Evolutionary conservation across 2,113 vertebrate genomes (phyloP).

Genomic region (Centropus bengalensis): DNA sequence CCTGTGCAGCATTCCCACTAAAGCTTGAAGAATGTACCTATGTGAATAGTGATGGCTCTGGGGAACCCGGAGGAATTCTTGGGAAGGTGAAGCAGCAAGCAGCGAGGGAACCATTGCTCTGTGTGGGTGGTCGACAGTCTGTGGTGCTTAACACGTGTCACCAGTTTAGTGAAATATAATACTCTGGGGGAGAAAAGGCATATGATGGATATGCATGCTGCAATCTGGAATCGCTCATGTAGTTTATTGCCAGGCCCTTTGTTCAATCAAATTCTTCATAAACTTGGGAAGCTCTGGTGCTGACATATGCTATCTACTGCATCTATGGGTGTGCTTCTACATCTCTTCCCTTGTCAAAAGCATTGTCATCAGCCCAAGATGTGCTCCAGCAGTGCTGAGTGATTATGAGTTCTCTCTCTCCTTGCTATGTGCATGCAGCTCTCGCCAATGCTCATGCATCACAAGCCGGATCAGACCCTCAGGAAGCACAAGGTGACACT

Average conservation of each 20-base stretch:
- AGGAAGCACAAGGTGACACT: background rate
- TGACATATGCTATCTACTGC: background rate
- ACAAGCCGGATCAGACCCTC: background rate
- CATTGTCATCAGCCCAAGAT: background rate
- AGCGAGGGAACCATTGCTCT: background rate
- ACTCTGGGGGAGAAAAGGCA: background rate
- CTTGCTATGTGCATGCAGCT: background rate
- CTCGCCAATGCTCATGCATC: accelerated
- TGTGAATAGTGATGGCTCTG: background rate
- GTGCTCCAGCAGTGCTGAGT: background rate
- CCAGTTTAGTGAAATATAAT: background rate
- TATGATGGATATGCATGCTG: background rate
- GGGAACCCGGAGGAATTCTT: background rate
- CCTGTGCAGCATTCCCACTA: conserved; percentile 33
- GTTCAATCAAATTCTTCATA: background rate
- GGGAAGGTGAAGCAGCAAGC: background rate
- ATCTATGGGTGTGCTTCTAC: background rate
- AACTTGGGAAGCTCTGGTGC: background rate
- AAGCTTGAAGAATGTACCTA: background rate
- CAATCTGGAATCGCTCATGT: background rate
- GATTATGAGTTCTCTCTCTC: background rate
- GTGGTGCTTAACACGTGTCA: background rate
- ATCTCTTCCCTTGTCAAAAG: background rate
- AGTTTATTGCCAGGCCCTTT: background rate
- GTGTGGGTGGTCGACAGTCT: background rate